Evolutionary conservation across 2,797 vertebrate genomes (phyloP).

Genomic region (Melopsittacus undulatus): DNA sequence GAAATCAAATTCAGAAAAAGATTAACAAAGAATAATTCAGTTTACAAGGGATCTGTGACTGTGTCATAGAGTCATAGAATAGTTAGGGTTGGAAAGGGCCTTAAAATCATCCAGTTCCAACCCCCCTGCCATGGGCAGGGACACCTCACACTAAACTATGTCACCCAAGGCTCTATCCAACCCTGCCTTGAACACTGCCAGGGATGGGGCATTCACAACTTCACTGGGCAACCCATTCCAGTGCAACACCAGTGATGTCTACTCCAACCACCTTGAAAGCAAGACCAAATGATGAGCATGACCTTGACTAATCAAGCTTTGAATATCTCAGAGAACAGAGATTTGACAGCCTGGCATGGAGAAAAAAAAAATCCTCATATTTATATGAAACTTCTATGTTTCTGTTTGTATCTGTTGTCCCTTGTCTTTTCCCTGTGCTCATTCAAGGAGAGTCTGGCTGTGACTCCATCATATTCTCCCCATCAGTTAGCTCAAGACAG

Average conservation of each 20-base stretch:
- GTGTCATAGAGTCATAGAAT: too few relatives aligned
- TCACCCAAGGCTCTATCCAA: too few relatives aligned
- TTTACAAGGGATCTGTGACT: not conserved
- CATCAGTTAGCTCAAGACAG: not conserved
- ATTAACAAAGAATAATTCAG: not conserved
- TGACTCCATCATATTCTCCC: not conserved
- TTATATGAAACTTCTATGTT: not conserved
- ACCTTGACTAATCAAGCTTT: not conserved
- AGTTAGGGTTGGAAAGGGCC: too few relatives aligned
- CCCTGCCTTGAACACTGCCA: too few relatives aligned
- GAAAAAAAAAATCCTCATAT: not conserved
- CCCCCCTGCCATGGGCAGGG: too few relatives aligned
- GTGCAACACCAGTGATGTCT: too few relatives aligned
- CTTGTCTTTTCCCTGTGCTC: not conserved
- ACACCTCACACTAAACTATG: too few relatives aligned
- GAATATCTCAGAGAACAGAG: not conserved
- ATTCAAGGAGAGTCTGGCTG: not conserved
- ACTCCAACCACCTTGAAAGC: not conserved
- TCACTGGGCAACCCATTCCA: too few relatives aligned
- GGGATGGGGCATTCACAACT: too few relatives aligned
- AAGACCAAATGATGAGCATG: not conserved
- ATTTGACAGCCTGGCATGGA: not conserved
- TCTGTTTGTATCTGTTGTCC: not conserved
- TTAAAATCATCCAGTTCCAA: too few relatives aligned
- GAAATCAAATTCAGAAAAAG: not conserved